Base-by-base conservation (phyloP, 1,140 invertebrate species). In the Drosophila hydei region DNA sequence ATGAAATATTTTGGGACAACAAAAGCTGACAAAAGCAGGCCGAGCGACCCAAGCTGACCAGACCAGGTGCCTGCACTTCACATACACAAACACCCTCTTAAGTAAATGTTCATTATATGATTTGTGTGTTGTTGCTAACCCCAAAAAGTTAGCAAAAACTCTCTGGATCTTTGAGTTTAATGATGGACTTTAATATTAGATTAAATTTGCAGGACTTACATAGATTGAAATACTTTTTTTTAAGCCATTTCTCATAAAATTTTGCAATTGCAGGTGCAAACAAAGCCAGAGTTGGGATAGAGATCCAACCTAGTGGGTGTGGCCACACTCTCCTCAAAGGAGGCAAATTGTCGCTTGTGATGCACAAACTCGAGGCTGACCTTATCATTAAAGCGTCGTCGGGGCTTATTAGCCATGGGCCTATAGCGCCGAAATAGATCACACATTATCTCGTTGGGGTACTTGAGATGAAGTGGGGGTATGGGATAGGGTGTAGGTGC, bases 371-470 rank as follows among this genome's bases (percentile, higher is more conserved):
- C 72, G 16, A 87, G 48, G 12, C 58, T 58, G 18, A 87, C 60
- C 23, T 50, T 72, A 23, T 89, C 83, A 14, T 78, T 83, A 36
- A 87, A 87, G 5, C 63, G 47, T 19, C 89, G 89, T 9, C 25
- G 50, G 0, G 72, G 68, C 16, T 83, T 87, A 0, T 83, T 63
- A 7, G 56, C 58, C 8, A 69, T 38, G 5, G 19, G 27, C 8
- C 43, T 65, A 52, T 79, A 89, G n/a, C 51, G 67, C 16, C 72
- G 63, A 14, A 90, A 90, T 1, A 90, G 69, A 7, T 89, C 58
- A 8, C 68, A 69, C 21, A 90, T 72, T 51, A 87, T 87, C 56
- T 90, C 72, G 33, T 90, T 89, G 1, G 89, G 89, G 43, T 83
- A 72, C 18, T 74, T 78, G 0, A 90, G 71, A 38, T 54, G 23